Base-by-base conservation (phyloP, 2,113 vertebrate genomes). In the Canis aureus region DNA sequence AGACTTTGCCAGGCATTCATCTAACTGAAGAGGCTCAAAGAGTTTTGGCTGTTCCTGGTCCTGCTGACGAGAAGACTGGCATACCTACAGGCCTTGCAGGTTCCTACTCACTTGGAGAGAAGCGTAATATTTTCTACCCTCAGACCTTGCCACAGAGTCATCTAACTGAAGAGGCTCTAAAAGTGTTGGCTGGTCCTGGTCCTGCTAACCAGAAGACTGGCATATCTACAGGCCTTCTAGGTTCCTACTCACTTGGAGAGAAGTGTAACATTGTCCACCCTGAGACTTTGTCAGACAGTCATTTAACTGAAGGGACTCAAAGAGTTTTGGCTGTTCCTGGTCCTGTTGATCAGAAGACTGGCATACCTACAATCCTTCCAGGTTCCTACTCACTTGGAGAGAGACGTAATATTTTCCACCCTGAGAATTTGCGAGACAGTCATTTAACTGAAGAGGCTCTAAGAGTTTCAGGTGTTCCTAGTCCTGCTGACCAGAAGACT, bases 331-430 rank as follows among this genome's bases (percentile, higher is more conserved):
- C 82, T 51, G 27, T 22, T 32, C 25, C 38, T 32, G 43, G 51
- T 25, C 49, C 53, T 66, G 27, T 15, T 80, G 92, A 89, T n/a
- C 90, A 94, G 67, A 96, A 78, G 51, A 35, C 74, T 95, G 92
- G 43, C 3, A 59, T 55, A 86, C 20, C 83, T 89, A 17, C 57
- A 86, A 32, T 53, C 27, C 78, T 13, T 67, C 79, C 69, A 35
- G 43, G 1, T 89, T 84, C 55, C n/a, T 79, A 71, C 62, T 86
- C 89, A 89, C 51, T 57, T n/a, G 73, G 78, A 87, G 92, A 59
- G 80, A 96, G 93, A n/a, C 64, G 86, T 17, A 13, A 2, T 76
- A 51, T 57, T 85, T 90, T 91, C 62, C 80, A 91, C 55, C 64
- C 64, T 71, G 71, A 80, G 64, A 43, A 11, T 23, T 78, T 60